phyloP scores from a whole-genome alignment of 2,113 vertebrate species.

The Pterocles orientalis region DNA sequence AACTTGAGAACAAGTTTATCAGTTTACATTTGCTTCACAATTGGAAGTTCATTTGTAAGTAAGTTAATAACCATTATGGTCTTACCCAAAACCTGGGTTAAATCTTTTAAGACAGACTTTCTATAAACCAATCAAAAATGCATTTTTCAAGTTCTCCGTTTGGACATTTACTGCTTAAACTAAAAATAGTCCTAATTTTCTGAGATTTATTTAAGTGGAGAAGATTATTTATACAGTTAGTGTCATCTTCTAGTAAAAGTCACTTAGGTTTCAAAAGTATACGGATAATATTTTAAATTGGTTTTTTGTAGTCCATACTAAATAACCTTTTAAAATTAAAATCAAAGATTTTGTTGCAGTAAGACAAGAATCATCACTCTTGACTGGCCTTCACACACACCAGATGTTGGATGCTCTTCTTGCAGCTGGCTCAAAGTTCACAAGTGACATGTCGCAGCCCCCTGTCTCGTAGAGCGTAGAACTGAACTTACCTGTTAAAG shows the following conservation, averaged over 20 bases:
- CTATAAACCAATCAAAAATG: background rate
- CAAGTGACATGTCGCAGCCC: constrained; percentile 95
- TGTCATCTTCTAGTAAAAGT: background rate
- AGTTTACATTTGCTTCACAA: constrained; percentile 47
- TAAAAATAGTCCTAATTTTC: background rate
- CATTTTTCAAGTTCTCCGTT: background rate
- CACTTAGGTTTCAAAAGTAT: background rate
- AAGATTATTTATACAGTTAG: background rate
- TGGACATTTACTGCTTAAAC: background rate
- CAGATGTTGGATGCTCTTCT: constrained; percentile 97
- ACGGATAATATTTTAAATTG: background rate
- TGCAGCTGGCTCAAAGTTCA: constrained; percentile 96
- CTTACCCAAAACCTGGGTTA: background rate
- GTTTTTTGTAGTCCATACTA: background rate
- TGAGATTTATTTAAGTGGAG: background rate
- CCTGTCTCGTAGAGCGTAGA: constrained; percentile 93
- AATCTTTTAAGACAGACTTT: background rate
- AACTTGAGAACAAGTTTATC: constrained; percentile 12
- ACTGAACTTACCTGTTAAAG: constrained; percentile 90
- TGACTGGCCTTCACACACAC: constrained; percentile 80
- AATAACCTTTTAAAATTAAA: background rate
- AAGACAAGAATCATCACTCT: constrained; percentile 39
- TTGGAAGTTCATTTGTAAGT: constrained; percentile 16
- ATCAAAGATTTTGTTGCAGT: background rate
- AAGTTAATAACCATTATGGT: background rate